Conservation (phyloP, 2,797 vertebrate species). For the Erethizon dorsatum region DNA sequence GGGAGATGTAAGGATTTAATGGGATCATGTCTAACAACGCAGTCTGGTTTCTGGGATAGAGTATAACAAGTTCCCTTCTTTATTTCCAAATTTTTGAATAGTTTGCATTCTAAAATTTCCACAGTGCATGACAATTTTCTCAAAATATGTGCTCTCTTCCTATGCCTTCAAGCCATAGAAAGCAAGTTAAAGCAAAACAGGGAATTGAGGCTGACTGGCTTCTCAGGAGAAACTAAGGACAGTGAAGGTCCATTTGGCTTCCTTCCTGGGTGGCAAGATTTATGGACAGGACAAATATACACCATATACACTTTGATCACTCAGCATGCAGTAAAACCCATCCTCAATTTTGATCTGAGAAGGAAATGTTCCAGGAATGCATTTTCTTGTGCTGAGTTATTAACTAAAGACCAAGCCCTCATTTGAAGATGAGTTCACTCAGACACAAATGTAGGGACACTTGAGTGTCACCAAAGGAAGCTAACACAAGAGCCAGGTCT, state of each 20-base stretch:
- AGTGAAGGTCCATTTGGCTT: not conserved
- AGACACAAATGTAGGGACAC: no score
- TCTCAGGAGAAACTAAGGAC: not conserved
- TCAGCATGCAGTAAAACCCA: not conserved
- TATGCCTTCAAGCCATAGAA: not conserved
- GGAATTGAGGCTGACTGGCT: not conserved
- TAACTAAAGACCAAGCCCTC: not conserved
- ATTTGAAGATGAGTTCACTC: not conserved
- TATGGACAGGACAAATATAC: fast-evolving
- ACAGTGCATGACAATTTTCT: not conserved
- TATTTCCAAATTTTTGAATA: not conserved
- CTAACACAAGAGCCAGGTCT: no score
- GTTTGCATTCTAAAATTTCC: not conserved
- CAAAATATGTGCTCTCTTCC: not conserved
- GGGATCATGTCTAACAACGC: fast-evolving
- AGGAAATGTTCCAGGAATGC: fast-evolving
- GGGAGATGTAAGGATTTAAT: fast-evolving
- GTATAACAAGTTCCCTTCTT: not conserved
- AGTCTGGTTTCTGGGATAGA: not conserved
- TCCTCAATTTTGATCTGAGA: not conserved
- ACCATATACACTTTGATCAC: not conserved
- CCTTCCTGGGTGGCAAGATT: not conserved
- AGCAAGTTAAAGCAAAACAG: not conserved
- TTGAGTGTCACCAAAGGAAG: no score
- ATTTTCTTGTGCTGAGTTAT: no score